phyloP scores from a whole-genome alignment of 2,797 vertebrate species.

The Chelidonichthys spinosus region DNA sequence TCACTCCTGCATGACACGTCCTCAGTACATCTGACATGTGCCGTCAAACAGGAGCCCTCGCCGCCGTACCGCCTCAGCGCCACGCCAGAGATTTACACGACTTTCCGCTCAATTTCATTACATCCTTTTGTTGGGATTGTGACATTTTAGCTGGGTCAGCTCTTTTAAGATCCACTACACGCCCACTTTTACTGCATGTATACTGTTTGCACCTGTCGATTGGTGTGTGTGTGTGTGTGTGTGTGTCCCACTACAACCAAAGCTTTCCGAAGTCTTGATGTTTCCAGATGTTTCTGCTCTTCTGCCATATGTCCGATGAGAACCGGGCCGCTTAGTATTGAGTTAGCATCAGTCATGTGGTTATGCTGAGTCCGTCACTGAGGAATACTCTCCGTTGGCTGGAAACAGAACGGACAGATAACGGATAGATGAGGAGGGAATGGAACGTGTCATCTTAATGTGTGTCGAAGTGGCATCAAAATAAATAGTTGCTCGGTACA shows the following conservation, averaged over 20 bases:
- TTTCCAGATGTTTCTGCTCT: conserved; percentile 61
- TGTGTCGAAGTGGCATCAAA: conserved; percentile 15
- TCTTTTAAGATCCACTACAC: conserved; percentile 11
- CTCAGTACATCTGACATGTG: conserved; percentile 66
- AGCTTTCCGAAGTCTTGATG: conserved; percentile 53
- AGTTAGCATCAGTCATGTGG: conserved; percentile 83
- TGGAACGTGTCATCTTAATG: conserved; percentile 39
- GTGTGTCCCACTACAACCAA: conserved; percentile 20
- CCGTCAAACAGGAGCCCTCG: conserved; percentile 40
- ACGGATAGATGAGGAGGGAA: conserved; percentile 74
- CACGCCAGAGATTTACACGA: conserved; percentile 39
- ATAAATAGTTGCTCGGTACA: background rate
- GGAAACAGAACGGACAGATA: conserved; percentile 76
- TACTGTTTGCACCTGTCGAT: conserved; percentile 23
- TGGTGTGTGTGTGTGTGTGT: conserved; percentile 2
- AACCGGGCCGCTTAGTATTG: conserved; percentile 73
- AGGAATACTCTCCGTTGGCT: conserved; percentile 77
- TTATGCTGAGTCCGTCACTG: conserved; percentile 69
- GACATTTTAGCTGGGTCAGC: conserved; percentile 25
- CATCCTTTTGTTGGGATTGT: conserved; percentile 25
- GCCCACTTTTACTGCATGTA: background rate
- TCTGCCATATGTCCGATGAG: conserved; percentile 54
- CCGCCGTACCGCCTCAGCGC: conserved; percentile 29
- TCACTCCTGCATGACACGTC: conserved; percentile 63
- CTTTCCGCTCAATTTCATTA: conserved; percentile 38